phyloP scores from a whole-genome alignment of 2,797 vertebrate genomes.

The Bufotes viridis region DNA sequence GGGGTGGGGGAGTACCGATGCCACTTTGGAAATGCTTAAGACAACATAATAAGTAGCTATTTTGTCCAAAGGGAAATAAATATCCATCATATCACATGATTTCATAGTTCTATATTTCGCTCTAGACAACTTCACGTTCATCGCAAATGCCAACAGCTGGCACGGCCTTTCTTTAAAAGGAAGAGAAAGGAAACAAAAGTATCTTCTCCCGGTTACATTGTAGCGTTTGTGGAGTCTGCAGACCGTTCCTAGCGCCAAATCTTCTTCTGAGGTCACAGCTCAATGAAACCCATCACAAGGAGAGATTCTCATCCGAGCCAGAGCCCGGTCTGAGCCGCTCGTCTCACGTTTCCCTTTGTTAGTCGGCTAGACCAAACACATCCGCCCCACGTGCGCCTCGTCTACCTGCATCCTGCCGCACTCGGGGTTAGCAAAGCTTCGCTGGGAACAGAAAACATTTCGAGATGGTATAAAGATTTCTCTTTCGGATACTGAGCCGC shows the following conservation, averaged over 20 bases:
- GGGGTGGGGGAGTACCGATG: conserved; percentile 24
- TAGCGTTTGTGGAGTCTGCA: too few species aligned
- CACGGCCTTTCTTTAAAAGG: conserved; percentile 78
- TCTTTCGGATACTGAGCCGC: neutral
- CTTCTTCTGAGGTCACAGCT: neutral
- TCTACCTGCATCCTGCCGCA: conserved; percentile 21
- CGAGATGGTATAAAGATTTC: neutral
- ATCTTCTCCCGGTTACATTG: neutral
- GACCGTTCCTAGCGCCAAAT: too few species aligned
- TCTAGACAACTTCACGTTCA: conserved; percentile 87
- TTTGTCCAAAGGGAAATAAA: conserved; percentile 24
- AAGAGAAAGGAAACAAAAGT: conserved; percentile 58
- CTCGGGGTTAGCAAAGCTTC: neutral
- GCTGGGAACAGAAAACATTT: conserved; percentile 3
- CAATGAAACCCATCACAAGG: neutral
- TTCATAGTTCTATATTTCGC: conserved; percentile 78
- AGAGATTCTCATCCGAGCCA: conserved; percentile 17
- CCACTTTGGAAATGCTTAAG: conserved; percentile 27
- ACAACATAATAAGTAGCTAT: conserved; percentile 50
- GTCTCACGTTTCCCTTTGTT: conserved; percentile 31
- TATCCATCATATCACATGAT: conserved; percentile 63
- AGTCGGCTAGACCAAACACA: conserved; percentile 30
- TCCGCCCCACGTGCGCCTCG: neutral
- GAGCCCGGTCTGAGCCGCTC: neutral
- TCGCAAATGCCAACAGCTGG: conserved; percentile 75